These are phyloP conservation scores for Octomys mimax DNA, from an alignment of 2,797 vertebrate species.

Conservation along the genomic window DNA sequence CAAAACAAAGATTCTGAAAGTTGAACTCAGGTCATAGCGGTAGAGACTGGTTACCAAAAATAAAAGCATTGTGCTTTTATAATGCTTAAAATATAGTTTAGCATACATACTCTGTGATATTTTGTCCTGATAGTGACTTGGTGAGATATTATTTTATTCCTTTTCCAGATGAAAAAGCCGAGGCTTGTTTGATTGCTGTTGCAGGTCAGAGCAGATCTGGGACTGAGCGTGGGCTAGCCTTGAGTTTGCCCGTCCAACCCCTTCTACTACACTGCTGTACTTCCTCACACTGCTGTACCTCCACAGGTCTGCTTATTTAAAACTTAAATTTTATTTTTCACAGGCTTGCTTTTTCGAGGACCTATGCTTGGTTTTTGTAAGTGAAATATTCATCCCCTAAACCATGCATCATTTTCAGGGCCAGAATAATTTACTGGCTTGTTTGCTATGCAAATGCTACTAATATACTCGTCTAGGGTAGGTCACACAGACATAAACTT, in stretches of 20 bases:
- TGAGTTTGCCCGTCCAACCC: not conserved
- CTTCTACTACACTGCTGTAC: not conserved
- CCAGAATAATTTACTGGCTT: not conserved
- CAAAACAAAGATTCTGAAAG: constrained; percentile 24
- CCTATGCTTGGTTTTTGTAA: not conserved
- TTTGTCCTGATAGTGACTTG: not conserved
- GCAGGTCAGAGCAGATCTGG: not conserved
- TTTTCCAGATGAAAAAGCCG: constrained; percentile 4
- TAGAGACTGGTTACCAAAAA: constrained; percentile 22
- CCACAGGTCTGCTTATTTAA: not conserved
- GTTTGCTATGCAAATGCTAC: not conserved
- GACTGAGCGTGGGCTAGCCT: not conserved
- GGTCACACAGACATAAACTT: not conserved
- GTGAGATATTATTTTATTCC: not conserved
- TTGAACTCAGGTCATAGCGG: not conserved
- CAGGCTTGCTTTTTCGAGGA: not conserved
- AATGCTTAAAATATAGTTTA: constrained; percentile 27
- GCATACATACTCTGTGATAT: not conserved
- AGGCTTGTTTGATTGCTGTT: not conserved
- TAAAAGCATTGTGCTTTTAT: not conserved
- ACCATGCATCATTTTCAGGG: not conserved
- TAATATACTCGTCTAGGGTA: not conserved
- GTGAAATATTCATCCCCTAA: not conserved
- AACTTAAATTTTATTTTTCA: not conserved
- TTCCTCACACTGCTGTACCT: not conserved